These are phyloP conservation scores for Schizaphis graminum DNA, from an alignment of 2,888 invertebrate genomes.

Conservation along the genomic window DNA sequence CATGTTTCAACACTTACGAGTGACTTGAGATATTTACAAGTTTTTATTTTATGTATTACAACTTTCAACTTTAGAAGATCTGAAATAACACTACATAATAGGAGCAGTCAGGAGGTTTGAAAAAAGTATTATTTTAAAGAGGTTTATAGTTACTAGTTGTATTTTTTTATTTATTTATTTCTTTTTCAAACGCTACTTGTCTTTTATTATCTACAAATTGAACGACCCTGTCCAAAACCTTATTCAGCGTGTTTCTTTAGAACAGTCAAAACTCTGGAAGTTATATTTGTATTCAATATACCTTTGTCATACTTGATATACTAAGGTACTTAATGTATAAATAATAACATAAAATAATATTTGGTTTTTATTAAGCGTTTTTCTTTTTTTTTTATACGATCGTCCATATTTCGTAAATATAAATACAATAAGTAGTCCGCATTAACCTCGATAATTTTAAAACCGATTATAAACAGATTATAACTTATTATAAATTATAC, in stretches of 20 bases:
- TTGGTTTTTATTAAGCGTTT: not conserved
- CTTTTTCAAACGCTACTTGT: not conserved
- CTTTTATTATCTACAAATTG: constrained; percentile 14
- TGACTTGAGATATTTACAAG: not conserved
- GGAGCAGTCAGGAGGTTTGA: not conserved
- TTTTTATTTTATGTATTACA: not conserved
- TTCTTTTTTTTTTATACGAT: not conserved
- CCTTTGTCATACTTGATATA: not conserved
- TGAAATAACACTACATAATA: not conserved
- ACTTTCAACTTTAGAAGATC: not conserved
- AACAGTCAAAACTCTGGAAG: not conserved
- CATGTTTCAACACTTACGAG: not conserved
- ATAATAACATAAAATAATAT: not conserved
- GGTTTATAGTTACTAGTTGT: not conserved
- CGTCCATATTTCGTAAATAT: not conserved
- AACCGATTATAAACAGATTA: not conserved
- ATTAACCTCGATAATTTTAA: not conserved
- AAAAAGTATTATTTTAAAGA: constrained; percentile 10
- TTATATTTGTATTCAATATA: not conserved
- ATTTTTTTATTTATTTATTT: not conserved
- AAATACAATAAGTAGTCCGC: not conserved
- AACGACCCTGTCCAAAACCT: not conserved
- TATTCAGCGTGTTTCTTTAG: not conserved
- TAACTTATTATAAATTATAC: not conserved
- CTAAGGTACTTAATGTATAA: not conserved